Evolutionary conservation across 2,113 vertebrate species (phyloP), one percentile per base, ranked within the genome.

Genomic region (Pygoscelis antarcticus): DNA sequence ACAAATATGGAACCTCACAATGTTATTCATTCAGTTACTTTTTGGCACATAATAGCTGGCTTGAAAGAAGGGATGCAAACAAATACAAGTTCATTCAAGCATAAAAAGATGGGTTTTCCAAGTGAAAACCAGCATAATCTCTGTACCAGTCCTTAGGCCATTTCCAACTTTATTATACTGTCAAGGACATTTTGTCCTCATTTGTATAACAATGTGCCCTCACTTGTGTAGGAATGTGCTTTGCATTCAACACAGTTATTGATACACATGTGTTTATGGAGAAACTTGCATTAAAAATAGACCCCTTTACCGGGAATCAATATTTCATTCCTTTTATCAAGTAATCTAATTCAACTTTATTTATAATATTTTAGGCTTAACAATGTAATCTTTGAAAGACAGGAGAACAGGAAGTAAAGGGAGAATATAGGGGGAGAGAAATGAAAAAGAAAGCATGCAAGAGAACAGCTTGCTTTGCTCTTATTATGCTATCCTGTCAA

Each of bases 401-500:
- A 71, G 11, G 29, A 70, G 30, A 87, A 74, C 8, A 58, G 34
- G 40, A 95, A 95, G 34, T 23, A 95, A 91, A 65, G 34, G 32
- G 51, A 95, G 23, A 79, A 83, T 42, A 61, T 60, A 13, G 3
- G 16, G 12, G 4, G 18, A 80, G 38, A 84, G 30, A 90, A 92
- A 90, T 38, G 16, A 72, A 89, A 91, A 85, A 69, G 18, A 60
- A 88, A 82, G 4, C 23, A 61, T 3, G 9, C 18, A 54, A 40
- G 10, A 55, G 44, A 95, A 81, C 46, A 91, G n/a, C 29, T 88
- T 96, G 30, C 70, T 90, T 91, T 83, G 57, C 7, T 57, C 75
- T 97, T 66, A 75, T 95, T 96, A 97, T 78, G 76, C 54, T 95
- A 51, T 78, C 51, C 60, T 93, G 80, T 91, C 51, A 94, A 89